These are phyloP conservation scores for Boloria selene DNA, from an alignment of 2,888 invertebrate species.

Conservation along the genomic window DNA sequence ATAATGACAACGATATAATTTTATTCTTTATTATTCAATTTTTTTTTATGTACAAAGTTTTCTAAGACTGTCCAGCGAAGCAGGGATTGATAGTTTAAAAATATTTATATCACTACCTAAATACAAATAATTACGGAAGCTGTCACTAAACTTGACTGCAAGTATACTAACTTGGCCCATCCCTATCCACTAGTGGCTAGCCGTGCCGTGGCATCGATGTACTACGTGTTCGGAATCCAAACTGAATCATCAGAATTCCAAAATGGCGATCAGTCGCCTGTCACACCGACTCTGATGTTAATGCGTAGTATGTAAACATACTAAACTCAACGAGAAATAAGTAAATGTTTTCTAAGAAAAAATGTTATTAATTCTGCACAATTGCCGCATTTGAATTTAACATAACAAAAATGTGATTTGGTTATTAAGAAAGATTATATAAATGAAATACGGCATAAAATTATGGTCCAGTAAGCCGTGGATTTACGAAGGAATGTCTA, in stretches of 20 bases:
- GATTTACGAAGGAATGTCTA: slow-evolving; percentile 10
- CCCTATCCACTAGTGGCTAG: slow-evolving; percentile 14
- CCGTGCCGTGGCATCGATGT: slow-evolving; percentile 38
- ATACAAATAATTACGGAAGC: background rate
- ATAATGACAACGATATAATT: too few species aligned
- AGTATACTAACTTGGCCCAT: slow-evolving; percentile 19
- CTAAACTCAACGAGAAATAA: slow-evolving; percentile 39
- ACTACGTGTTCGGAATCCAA: slow-evolving; percentile 68
- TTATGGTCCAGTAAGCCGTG: too few species aligned
- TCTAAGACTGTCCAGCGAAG: too few species aligned
- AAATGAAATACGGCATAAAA: background rate
- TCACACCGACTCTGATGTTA: slow-evolving; percentile 46
- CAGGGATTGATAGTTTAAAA: background rate
- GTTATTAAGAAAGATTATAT: background rate
- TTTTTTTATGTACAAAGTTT: too few species aligned
- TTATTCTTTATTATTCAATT: too few species aligned
- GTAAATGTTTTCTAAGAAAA: slow-evolving; percentile 43
- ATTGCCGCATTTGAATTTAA: background rate
- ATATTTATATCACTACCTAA: background rate
- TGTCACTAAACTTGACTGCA: background rate
- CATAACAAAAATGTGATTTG: background rate
- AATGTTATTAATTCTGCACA: slow-evolving; percentile 34
- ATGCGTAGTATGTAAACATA: slow-evolving; percentile 39
- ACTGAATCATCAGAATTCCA: slow-evolving; percentile 70
- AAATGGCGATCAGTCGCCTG: slow-evolving; percentile 64